Evolutionary conservation across 2,797 vertebrate species (phyloP), one percentile per base, ranked within the genome.

Genomic region (Tokudaia tokunoshimensis): DNA sequence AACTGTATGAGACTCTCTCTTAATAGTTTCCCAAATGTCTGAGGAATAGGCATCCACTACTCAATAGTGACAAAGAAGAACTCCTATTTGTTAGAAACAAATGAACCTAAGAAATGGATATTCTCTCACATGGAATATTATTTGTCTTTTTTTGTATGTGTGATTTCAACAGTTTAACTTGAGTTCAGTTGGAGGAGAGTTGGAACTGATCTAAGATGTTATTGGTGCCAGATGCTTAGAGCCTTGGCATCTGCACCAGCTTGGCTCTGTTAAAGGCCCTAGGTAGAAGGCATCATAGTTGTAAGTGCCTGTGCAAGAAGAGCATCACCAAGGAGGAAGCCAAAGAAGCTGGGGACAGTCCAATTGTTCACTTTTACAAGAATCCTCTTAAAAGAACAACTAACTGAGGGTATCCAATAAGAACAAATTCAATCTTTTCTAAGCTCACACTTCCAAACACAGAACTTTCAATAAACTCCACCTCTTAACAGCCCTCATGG

Each of bases 41-140:
- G 85, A 6, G 81, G 17, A 94, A 74, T 13, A 92, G 15, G 44
- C 31, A 74, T 55, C 82, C 47, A 82, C 15, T 82, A 50, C 50
- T 13, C 13, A 91, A 92, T 5, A 44, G 22, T 13, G 74, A 81
- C 82, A 76, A 2, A 89, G 20, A 76, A 91, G 17, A 89, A 78
- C 0, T 84, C 9, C 41, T 92, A 37, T 59, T 78, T 95, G 67
- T 75, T 92, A 94, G 41, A 78, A 84, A 1, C 55, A 93, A 92
- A 6, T 20, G 81, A 29, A 4, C 50, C n/a, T 22, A 75, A 59
- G 22, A 52, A 8, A 31, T 57, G 19, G 81, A 63, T 75, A 74
- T 72, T 89, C 37, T 65, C 93, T 85, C 26, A 61, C 37, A n/a
- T 14, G 22, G 10, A 29, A 2, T 78, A 67, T 47, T 57, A 47